Conservation (phyloP, 2,113 vertebrate species). For the Gadus macrocephalus region DNA sequence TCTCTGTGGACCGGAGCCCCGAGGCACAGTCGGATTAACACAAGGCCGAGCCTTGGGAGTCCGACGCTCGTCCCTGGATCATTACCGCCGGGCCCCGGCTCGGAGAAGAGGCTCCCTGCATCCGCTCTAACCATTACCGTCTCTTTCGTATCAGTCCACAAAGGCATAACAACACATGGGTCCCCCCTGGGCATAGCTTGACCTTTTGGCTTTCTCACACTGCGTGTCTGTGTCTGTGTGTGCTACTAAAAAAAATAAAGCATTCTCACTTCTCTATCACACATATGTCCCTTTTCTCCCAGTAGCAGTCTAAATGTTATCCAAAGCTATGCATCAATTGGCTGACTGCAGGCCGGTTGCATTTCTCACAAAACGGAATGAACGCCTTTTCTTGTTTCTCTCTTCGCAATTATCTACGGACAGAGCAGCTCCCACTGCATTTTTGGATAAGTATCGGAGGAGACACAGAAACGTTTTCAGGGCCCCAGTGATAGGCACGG, state of each 20-base stretch:
- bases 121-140: conserved; percentile 3
- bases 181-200: background rate
- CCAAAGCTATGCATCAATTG: background rate
- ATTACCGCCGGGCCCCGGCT: conserved; percentile 38
- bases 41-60: conserved; percentile 9
- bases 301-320: conserved; percentile 4
- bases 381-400: conserved; percentile 10
- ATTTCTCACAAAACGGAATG: background rate
- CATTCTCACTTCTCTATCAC: background rate
- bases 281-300: conserved; percentile 18
- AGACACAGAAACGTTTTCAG: conserved; percentile 23
- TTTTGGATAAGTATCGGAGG: conserved; percentile 35
- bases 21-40: too few species aligned
- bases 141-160: background rate
- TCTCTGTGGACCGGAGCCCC: too few species aligned
- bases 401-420: conserved; percentile 48
- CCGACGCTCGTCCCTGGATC: conserved; percentile 51
- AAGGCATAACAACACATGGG: background rate
- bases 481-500: conserved; percentile 41
- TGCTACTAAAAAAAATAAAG: background rate
- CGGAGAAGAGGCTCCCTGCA: conserved; percentile 46
- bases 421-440: conserved; percentile 34
- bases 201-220: background rate
- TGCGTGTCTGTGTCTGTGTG: background rate
- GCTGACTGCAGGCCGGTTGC: background rate